phyloP scores from a whole-genome alignment of 1,140 invertebrate genomes.

The Triops longicaudatus region DNA sequence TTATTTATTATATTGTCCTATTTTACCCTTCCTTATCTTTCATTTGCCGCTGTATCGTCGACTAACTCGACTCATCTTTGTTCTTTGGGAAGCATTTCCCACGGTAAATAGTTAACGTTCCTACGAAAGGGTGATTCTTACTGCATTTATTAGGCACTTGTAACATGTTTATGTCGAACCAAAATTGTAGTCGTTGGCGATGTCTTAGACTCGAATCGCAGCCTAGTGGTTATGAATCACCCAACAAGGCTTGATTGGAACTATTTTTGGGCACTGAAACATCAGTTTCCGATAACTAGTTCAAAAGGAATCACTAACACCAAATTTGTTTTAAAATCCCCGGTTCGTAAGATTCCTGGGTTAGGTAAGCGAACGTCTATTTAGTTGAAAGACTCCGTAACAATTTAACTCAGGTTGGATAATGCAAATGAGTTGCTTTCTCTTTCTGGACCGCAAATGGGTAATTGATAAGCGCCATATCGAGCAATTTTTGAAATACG shows the following conservation, averaged over 20 bases:
- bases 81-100: neutral
- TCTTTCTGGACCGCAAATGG: neutral
- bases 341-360: neutral
- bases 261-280: slow-evolving; percentile 7
- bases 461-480: neutral
- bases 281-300: neutral
- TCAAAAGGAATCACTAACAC: neutral
- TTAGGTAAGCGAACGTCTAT: neutral
- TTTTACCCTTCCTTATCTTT: neutral
- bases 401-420: neutral
- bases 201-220: neutral
- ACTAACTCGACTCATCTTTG: neutral
- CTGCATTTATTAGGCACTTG: neutral
- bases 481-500: neutral
- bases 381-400: neutral
- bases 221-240: neutral
- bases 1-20: neutral
- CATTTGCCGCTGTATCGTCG: neutral
- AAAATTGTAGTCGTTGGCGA: neutral
- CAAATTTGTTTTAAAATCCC: neutral
- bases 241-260: neutral
- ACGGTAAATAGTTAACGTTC: neutral
- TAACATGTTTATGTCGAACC: neutral
- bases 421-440: slow-evolving; percentile 2
- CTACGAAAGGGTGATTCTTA: neutral